phyloP scores from a whole-genome alignment of 2,888 invertebrate species.

The Synanthedon vespiformis region DNA sequence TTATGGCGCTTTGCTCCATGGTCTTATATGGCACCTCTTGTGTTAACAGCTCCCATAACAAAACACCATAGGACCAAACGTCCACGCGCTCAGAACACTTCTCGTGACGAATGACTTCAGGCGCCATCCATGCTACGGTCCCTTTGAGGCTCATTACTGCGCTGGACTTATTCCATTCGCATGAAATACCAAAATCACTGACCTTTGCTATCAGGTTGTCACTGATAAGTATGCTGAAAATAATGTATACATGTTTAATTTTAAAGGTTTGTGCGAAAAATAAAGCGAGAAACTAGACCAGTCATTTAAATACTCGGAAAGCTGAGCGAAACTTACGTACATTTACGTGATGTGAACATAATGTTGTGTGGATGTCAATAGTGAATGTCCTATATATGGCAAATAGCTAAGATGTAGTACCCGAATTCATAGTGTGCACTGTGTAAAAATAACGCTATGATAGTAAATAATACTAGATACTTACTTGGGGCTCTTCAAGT shows the following conservation, averaged over 20 bases:
- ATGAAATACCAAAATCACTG: conserved; percentile 96
- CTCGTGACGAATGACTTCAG: conserved; percentile 96
- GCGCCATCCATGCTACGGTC: conserved; percentile 99
- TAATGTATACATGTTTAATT: neutral
- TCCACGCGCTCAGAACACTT: conserved; percentile 98
- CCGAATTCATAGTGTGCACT: too few relatives aligned
- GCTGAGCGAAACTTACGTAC: too few relatives aligned
- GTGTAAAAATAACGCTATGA: neutral
- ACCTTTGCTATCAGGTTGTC: conserved; percentile 89
- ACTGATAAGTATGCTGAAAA: conserved; percentile 82
- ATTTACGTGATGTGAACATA: too few relatives aligned
- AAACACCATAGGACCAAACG: conserved; percentile 98
- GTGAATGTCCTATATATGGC: neutral
- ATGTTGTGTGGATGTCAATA: too few relatives aligned
- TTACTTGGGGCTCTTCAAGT: conserved; percentile 99
- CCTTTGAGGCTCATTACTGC: conserved; percentile 98
- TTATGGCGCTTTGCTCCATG: conserved; percentile 94
- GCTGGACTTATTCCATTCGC: conserved; percentile 94
- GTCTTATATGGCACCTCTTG: conserved; percentile 55
- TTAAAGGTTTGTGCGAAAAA: too few relatives aligned
- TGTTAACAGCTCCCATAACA: conserved; percentile 97
- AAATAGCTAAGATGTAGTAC: neutral
- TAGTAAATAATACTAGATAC: conserved; percentile 32
- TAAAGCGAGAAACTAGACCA: too few relatives aligned
- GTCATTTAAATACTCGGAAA: too few relatives aligned